Base-by-base conservation (phyloP, 2,797 vertebrate species). In the Enteromius viviparus region DNA sequence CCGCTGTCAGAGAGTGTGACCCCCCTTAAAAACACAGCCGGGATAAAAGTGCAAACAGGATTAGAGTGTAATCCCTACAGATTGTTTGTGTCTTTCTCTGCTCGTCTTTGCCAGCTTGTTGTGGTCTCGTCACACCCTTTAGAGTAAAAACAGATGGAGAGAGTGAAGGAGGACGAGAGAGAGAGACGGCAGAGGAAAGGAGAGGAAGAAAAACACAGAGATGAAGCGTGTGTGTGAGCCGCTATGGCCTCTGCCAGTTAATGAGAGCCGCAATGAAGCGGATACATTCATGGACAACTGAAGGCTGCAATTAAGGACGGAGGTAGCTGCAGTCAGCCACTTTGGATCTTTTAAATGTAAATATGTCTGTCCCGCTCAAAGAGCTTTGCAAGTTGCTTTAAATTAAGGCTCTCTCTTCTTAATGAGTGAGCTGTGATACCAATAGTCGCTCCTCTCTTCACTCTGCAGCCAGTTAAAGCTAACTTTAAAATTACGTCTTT, bases 281-380 rank as follows among this genome's bases (percentile, higher is more conserved):
- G 91, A 92, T 92, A 90, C 90, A 90, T 94, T 94, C 93, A 94
- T 93, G 91, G 92, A 92, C 92, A 93, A 92, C 91, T 94, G 93
- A 93, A 94, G 92, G 90, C 91, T 93, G 92, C 94, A 95, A 95
- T 95, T 95, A 95, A 93, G 92, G 91, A 84, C 87, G 91, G 91
- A 92, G 91, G 91, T 91, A 92, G 90, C 91, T 90, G 90, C 90
- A 93, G 92, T 91, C 87, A 89, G 89, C 91, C 92, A 93, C 93
- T 93, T 93, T 93, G 90, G 91, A 93, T 94, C 93, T 94, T 94
- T 95, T 94, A 94, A 93, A 95, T 95, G 94, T 95, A 95, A 95
- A 95, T 95, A 95, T 86, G 85, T 88, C 84, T 82, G 89, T 92
- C 91, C 90, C 90, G 91, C 92, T 93, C 87, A 93, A 92, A 95